Conservation (phyloP, 92 coral and sea anemone species). For the Parazoanthus atlanticus region DNA sequence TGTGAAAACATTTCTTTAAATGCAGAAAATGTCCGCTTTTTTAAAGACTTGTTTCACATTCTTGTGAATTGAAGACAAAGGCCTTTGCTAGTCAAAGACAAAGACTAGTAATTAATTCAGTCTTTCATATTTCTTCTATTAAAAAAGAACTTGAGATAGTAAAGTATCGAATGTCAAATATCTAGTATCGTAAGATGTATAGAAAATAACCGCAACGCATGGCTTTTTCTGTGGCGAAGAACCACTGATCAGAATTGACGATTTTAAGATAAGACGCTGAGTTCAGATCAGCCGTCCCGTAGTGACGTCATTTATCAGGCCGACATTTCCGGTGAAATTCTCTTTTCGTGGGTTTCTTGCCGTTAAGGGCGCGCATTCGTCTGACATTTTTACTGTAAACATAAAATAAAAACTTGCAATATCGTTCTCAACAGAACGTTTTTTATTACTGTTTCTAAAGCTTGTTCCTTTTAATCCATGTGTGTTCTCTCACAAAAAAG, state of each 20-base stretch:
- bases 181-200: slow-evolving; percentile 11
- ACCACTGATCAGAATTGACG: not conserved
- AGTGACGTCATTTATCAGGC: slow-evolving; percentile 7
- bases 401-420: not conserved
- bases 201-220: slow-evolving; percentile 27
- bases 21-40: not conserved
- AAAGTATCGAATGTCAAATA: slow-evolving; percentile 25
- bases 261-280: not conserved
- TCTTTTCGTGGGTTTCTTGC: not conserved
- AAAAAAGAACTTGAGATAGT: slow-evolving; percentile 7
- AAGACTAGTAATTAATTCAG: slow-evolving; percentile 34
- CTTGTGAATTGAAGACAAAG: slow-evolving; percentile 36
- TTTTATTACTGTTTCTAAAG: not conserved
- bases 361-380: not conserved
- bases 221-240: slow-evolving; percentile 14
- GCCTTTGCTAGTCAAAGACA: slow-evolving; percentile 9
- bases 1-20: slow-evolving; percentile 23
- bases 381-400: not conserved
- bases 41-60: slow-evolving; percentile 24
- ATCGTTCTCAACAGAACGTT: not conserved
- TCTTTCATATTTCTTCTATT: not conserved
- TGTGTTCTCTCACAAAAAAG: not conserved
- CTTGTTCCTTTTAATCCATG: slow-evolving; percentile 22
- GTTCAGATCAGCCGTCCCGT: not conserved
- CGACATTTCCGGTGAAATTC: not conserved